Percentiles rank a stretch among this genome's conserved stretches.
Conservation (phyloP, 2,888 invertebrate genomes). For the Eulithis testata region DNA sequence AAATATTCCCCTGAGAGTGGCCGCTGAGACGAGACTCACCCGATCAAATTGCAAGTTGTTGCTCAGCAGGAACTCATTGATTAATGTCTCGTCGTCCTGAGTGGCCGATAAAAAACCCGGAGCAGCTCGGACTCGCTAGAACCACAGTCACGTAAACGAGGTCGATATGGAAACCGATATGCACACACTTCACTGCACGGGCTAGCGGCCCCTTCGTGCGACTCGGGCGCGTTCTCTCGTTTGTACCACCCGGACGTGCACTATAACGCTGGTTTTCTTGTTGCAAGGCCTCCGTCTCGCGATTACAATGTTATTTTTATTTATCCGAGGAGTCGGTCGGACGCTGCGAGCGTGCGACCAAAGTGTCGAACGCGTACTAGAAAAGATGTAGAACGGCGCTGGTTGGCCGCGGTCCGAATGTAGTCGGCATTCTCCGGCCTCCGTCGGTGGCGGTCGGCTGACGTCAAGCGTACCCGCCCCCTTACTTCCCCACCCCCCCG, state of each 20-base stretch:
- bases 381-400: slow-evolving; percentile 70
- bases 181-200: slow-evolving; percentile 62
- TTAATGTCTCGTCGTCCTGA: slow-evolving; percentile 57
- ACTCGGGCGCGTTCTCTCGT: slow-evolving; percentile 28
- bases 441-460: slow-evolving; percentile 69
- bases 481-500: slow-evolving; percentile 22
- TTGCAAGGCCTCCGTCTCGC: slow-evolving; percentile 44
- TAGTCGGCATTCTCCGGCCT: slow-evolving; percentile 63
- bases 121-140: slow-evolving; percentile 60
- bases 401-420: slow-evolving; percentile 72
- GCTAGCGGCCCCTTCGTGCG: slow-evolving; percentile 26
- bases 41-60: slow-evolving; percentile 77
- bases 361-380: slow-evolving; percentile 79
- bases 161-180: slow-evolving; percentile 68
- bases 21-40: slow-evolving; percentile 66
- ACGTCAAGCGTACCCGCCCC: slow-evolving; percentile 66
- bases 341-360: slow-evolving; percentile 58
- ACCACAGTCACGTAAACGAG: slow-evolving; percentile 65
- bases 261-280: slow-evolving; percentile 33
- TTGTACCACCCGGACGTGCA: slow-evolving; percentile 35
- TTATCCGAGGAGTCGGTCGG: slow-evolving; percentile 41
- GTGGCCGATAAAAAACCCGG: slow-evolving; percentile 64
- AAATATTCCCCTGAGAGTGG: slow-evolving; percentile 26
- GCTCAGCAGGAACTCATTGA: slow-evolving; percentile 68
- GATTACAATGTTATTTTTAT: slow-evolving; percentile 50